Percentiles rank a stretch among this genome's conserved stretches.
phyloP scores from a whole-genome alignment of 2,888 invertebrate genomes.

The Capitulum mitella region DNA sequence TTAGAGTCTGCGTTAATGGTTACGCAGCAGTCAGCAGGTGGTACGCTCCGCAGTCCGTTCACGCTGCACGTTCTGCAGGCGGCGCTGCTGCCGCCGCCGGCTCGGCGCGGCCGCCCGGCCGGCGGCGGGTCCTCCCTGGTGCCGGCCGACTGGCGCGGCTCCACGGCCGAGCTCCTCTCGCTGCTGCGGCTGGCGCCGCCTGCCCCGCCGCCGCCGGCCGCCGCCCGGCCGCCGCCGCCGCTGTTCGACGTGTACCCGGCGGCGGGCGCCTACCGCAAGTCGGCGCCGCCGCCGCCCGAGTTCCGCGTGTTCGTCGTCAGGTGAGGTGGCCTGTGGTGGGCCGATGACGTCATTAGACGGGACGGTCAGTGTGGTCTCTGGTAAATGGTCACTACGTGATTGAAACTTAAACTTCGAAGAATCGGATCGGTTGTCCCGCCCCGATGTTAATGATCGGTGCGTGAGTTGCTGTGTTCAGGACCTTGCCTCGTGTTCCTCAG shows the following conservation, averaged over 20 bases:
- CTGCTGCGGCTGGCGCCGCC: background rate
- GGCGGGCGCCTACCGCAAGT: background rate
- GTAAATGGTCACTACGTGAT: too few species aligned
- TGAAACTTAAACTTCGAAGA: too few species aligned
- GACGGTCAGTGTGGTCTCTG: too few species aligned
- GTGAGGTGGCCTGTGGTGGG: too few species aligned
- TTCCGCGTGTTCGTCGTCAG: slow-evolving; percentile 1
- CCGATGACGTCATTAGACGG: too few species aligned
- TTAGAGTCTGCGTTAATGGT: too few species aligned
- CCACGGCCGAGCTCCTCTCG: background rate
- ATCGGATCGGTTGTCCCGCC: too few species aligned
- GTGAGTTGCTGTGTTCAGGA: too few species aligned
- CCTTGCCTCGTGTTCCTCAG: too few species aligned
- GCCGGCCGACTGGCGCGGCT: background rate
- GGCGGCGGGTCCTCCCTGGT: background rate
- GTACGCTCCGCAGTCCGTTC: too few species aligned
- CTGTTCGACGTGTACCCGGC: background rate
- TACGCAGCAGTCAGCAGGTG: too few species aligned
- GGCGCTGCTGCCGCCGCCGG: background rate
- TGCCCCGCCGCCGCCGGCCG: background rate
- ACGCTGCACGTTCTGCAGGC: background rate
- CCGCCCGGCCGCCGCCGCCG: background rate
- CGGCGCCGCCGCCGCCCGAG: background rate
- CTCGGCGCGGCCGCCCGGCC: background rate
- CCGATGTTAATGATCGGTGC: too few species aligned